A percentile compares a stretch with the other conserved stretches of the same genome.
Conservation (phyloP, 2,888 invertebrate genomes). For the Melieria picta region DNA sequence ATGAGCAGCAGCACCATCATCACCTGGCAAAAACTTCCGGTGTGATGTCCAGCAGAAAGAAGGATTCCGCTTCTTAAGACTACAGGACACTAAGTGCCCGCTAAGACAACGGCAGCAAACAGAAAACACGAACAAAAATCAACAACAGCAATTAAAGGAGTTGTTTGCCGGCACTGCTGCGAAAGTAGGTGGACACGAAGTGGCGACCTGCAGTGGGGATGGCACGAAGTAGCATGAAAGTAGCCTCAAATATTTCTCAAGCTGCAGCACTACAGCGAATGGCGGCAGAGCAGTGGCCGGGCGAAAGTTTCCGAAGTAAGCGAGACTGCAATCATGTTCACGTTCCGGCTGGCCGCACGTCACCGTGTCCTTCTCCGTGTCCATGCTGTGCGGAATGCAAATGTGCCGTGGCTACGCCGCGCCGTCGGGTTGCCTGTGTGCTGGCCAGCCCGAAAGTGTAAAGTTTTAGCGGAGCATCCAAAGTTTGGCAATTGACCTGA, state of each 20-base stretch:
- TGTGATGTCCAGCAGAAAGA: conserved; percentile 27
- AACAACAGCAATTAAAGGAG: conserved; percentile 30
- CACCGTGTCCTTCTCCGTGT: too few species aligned
- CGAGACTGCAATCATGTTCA: too few species aligned
- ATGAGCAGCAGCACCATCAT: conserved; percentile 5
- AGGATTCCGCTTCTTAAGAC: conserved; percentile 16
- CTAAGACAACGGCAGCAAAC: conserved; percentile 20
- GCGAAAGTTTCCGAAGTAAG: too few species aligned
- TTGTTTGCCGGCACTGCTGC: neutral
- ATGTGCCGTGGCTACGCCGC: conserved; percentile 1
- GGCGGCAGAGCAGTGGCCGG: too few species aligned
- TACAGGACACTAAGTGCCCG: conserved; percentile 19
- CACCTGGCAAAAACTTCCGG: conserved; percentile 18
- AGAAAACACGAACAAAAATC: neutral
- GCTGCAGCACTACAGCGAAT: too few species aligned
- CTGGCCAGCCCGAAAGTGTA: conserved; percentile 33
- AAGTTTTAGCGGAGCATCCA: conserved; percentile 31
- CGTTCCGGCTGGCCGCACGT: too few species aligned
- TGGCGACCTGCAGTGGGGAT: too few species aligned
- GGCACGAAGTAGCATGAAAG: too few species aligned
- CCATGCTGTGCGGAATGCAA: neutral
- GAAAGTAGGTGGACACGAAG: too few species aligned
- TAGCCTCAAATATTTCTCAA: too few species aligned
- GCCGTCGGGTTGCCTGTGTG: neutral
- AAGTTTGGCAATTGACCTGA: conserved; percentile 25